phyloP scores from a whole-genome alignment of 2,113 vertebrate genomes.

The Progne subis region DNA sequence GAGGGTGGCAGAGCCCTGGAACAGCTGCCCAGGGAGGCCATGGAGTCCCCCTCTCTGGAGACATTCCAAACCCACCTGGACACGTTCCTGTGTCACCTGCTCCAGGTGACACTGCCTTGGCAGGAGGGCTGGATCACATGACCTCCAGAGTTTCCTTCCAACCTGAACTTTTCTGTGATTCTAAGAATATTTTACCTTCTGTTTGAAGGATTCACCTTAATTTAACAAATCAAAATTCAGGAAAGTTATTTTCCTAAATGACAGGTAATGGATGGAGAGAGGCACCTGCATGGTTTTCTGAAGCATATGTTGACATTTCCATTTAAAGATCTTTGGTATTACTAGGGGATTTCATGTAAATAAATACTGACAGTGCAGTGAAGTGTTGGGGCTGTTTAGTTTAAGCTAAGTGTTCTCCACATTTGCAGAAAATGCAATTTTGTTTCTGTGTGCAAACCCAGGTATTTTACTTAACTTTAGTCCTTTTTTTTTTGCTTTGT shows the following conservation, averaged over 20 bases:
- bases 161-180: background rate
- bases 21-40: fast-evolving
- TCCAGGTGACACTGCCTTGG: background rate
- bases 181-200: background rate
- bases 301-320: background rate
- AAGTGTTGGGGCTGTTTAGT: background rate
- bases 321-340: background rate
- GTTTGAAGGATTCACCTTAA: background rate
- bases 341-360: background rate
- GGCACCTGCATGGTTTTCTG: background rate
- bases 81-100: background rate
- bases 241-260: background rate
- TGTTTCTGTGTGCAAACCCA: background rate
- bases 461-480: background rate
- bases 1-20: background rate
- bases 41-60: background rate
- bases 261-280: background rate
- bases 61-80: background rate
- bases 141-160: background rate
- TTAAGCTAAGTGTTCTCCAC: background rate
- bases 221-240: background rate
- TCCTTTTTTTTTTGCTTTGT: background rate
- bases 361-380: background rate
- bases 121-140: background rate
- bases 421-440: background rate